These are phyloP conservation scores for Nebria brevicollis DNA, from an alignment of 2,888 invertebrate species.

Conservation along the genomic window DNA sequence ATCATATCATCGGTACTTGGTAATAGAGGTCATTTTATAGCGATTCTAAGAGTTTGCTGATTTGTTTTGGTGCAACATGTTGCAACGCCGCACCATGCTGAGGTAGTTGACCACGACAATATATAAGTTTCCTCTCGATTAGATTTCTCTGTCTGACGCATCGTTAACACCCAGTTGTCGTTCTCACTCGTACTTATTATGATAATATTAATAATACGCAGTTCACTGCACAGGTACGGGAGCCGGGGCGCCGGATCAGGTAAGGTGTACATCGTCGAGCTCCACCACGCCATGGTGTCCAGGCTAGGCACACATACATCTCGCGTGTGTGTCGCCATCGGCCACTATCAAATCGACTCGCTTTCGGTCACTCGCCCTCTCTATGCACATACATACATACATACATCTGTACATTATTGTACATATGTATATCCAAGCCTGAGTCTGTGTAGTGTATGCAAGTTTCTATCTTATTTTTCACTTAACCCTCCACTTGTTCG, in stretches of 20 bases:
- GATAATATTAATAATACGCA: constrained; percentile 31
- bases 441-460: not conserved
- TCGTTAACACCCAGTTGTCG: constrained; percentile 5
- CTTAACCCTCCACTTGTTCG: constrained; percentile 1
- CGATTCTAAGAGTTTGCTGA: constrained; percentile 11
- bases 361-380: not conserved
- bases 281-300: not conserved
- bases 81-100: constrained; percentile 46
- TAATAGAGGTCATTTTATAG: not conserved
- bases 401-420: too few relatives aligned
- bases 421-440: not conserved
- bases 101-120: constrained; percentile 61
- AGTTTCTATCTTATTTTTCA: constrained; percentile 1
- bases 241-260: constrained; percentile 2
- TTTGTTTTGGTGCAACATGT: constrained; percentile 44
- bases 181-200: constrained; percentile 10
- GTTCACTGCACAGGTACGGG: constrained; percentile 31
- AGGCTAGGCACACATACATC: not conserved
- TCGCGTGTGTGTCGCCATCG: not conserved
- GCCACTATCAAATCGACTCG: not conserved
- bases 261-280: not conserved
- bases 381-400: not conserved
- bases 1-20: not conserved
- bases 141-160: constrained; percentile 38
- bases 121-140: constrained; percentile 51